Evolutionary conservation across 2,888 invertebrate genomes (phyloP).

Genomic region (Pachymerium ferrugineum): DNA sequence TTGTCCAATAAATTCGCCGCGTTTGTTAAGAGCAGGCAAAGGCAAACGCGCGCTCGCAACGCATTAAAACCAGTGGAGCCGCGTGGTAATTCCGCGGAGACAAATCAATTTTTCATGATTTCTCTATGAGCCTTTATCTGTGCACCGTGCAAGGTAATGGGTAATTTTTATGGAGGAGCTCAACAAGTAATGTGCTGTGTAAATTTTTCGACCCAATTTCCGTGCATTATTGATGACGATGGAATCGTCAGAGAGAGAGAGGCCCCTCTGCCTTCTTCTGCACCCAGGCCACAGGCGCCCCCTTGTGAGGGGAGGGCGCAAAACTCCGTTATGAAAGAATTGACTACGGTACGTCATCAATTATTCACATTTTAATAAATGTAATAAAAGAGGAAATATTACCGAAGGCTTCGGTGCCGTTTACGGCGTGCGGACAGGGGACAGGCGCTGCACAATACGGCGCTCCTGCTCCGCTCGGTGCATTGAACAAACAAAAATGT

Average conservation of each 20-base stretch:
- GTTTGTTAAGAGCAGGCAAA: not conserved
- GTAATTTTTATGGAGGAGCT: not conserved
- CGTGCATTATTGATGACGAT: conserved; percentile 15
- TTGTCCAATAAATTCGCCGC: not conserved
- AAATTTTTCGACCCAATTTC: conserved; percentile 7
- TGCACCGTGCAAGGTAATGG: not conserved
- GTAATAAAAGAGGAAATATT: conserved; percentile 18
- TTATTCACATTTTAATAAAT: conserved; percentile 17
- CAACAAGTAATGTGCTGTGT: conserved; percentile 16
- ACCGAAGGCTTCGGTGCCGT: not conserved
- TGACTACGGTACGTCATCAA: not conserved
- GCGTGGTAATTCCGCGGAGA: conserved; percentile 11
- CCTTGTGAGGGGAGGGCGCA: not conserved
- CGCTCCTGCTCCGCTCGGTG: not conserved
- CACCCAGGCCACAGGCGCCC: not conserved
- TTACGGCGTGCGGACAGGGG: not conserved
- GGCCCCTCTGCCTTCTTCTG: not conserved
- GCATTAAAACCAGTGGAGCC: not conserved
- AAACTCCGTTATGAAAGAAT: not conserved
- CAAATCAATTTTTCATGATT: conserved; percentile 27
- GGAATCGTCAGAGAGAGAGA: not conserved
- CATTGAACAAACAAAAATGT: not conserved
- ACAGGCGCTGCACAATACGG: not conserved
- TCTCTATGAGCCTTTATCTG: conserved; percentile 5
- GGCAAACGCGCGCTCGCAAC: not conserved